A percentile compares a stretch with the other conserved stretches of the same genome.
These are phyloP conservation scores for Diabrotica balteata DNA, from an alignment of 2,888 invertebrate species.

Conservation along the genomic window DNA sequence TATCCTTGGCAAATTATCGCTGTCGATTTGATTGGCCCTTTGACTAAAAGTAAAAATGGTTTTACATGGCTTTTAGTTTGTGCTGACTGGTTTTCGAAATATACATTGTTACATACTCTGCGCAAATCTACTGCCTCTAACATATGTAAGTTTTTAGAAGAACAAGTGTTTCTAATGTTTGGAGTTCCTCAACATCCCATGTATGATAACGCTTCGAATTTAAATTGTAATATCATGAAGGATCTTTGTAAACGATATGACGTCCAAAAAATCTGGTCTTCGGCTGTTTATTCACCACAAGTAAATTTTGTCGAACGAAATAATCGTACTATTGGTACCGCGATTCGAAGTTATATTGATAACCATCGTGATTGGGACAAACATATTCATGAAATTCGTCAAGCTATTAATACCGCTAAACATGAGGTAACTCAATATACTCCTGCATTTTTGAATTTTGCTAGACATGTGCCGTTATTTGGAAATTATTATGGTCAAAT, in stretches of 20 bases:
- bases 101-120: not conserved
- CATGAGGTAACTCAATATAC: conserved; percentile 8
- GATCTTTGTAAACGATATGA: too few relatives aligned
- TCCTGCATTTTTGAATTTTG: too few relatives aligned
- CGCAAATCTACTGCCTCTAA: not conserved
- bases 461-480: too few relatives aligned
- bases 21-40: conserved; percentile 15
- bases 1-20: not conserved
- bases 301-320: conserved; percentile 49
- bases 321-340: conserved; percentile 47
- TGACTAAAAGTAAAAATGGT: conserved; percentile 25
- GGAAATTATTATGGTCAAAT: too few relatives aligned
- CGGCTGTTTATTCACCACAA: conserved; percentile 46
- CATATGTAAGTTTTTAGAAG: too few relatives aligned
- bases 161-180: conserved; percentile 18
- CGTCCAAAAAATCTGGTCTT: too few relatives aligned
- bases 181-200: conserved; percentile 19
- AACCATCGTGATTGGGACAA: conserved; percentile 10
- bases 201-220: conserved; percentile 4
- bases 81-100: conserved; percentile 29
- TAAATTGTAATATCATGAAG: not conserved
- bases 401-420: conserved; percentile 7
- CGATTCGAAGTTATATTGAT: conserved; percentile 30
- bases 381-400: conserved; percentile 9
- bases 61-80: conserved; percentile 1